Evolutionary conservation across 2,888 invertebrate genomes (phyloP), one percentile per base, ranked within the genome.

Genomic region (Drosophila dives): DNA sequence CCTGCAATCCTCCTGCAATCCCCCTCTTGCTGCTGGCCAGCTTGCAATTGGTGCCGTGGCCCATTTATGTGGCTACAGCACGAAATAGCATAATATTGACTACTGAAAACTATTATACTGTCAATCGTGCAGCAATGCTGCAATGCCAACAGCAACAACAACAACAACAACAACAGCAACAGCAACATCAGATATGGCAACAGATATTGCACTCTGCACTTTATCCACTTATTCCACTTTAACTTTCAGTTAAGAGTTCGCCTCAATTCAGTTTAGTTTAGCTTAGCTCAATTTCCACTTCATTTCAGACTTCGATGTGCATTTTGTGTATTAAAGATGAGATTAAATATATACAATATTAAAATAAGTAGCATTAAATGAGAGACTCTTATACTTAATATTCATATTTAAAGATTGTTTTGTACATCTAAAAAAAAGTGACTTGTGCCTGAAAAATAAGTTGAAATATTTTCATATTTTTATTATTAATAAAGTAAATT

Each of bases 51-150:
- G 29, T 70, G 59, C 54, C 55, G 33, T n/a, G 48, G 58, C 56
- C 42, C 67, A 76, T 59, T 67, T 55, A 66, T 67, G 76, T 68
- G 75, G 78, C 64, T 70, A 70, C 75, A 71, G 69, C 86, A 77
- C 84, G 75, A 64, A 84, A 73, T 83, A 66, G 71, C 81, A 83
- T 77, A 80, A 83, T 82, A 86, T 82, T 84, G 86, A 82, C 87
- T 81, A 67, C 68, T n/a, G 73, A 73, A 87, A 86, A 82, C 86
- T 87, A 86, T 86, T 86, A 84, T 83, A 74, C 81, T 87, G 87
- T 86, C 87, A 86, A 81, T 87, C 83, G 81, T 55, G 56, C 54
- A 55, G 59, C 62, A 59, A 51, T 33, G 56, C 60, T 53, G 33
- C 66, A 58, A 42, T 15, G 23, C 33, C 59, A 65, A 23, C 23